Evolutionary conservation across 2,797 vertebrate species (phyloP), one percentile per base, ranked within the genome.

Genomic region (Acomys russatus): DNA sequence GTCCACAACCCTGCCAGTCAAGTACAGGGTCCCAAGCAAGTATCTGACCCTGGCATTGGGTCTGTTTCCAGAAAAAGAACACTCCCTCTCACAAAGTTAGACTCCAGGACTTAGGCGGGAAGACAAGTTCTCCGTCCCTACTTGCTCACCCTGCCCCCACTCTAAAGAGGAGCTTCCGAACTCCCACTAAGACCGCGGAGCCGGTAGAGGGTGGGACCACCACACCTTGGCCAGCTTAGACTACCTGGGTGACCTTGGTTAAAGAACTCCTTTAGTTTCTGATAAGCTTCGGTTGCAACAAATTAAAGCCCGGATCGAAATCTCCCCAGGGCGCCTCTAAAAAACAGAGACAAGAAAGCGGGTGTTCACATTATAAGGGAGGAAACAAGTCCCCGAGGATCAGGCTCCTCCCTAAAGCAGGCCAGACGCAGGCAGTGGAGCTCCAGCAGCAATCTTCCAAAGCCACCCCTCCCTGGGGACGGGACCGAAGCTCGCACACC

Each of bases 191-290:
- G n/a, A 28, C 51, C 25, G 33, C 66, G 77, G n/a, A 70, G 44
- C 35, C 23, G 9, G 30, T 2, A 14, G 84, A 89, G n/a, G 73
- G 61, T 18, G n/a, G 28, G 66, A 96, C 88, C 71, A 70, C 80
- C 28, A 44, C 63, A 35, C 49, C 71, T 64, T 11, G 23, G 49
- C 38, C 61, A 77, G 68, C 54, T 64, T 61, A 3, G 64, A 84
- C 56, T 95, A 49, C 61, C 80, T 18, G 68, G 8, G 49, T 97
- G 95, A 97, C 97, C 97, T 97, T 97, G 96, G 88, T 74, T 86
- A 97, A 96, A 91, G 82, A 96, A 97, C 88, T 90, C 71, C 28
- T 73, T 94, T 66, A 10, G 17, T n/a, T 97, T 95, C 56, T 28
- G 8, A n/a, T 44, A 68, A 78, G 80, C 68, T 92, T 97, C 93